Conservation (phyloP, 37 sponge, comb jelly and placozoan species). For the Corticium candelabrum region DNA sequence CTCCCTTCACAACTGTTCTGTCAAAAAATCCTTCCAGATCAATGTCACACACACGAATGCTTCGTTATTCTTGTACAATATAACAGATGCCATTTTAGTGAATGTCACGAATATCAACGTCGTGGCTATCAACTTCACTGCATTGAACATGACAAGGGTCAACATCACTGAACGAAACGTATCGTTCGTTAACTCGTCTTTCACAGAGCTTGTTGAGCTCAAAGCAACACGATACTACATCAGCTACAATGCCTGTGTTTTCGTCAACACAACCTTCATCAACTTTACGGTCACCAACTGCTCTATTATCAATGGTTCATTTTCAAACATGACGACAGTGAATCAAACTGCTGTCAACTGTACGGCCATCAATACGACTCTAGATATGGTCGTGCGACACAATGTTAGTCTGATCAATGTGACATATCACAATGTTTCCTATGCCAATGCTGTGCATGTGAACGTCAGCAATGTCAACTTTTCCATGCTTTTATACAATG, state of each 20-base stretch:
- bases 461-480: background rate
- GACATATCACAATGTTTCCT: background rate
- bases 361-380: background rate
- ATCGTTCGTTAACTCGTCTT: background rate
- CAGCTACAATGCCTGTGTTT: too few species aligned
- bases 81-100: too few species aligned
- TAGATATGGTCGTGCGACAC: background rate
- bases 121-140: too few species aligned
- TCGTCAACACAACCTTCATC: too few species aligned
- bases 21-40: too few species aligned
- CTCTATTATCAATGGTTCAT: background rate
- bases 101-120: background rate
- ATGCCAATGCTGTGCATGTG: background rate
- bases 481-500: background rate
- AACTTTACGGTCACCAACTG: background rate
- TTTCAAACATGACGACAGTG: background rate
- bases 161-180: background rate
- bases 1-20: background rate
- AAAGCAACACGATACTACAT: too few species aligned
- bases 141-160: too few species aligned
- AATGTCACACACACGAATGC: too few species aligned
- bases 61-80: too few species aligned
- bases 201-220: too few species aligned
- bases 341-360: background rate
- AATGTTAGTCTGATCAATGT: background rate